Percentiles rank a stretch among this genome's conserved stretches.
Evolutionary conservation across 2,797 vertebrate species (phyloP).

Genomic region (Percopsis omiscomaycus): DNA sequence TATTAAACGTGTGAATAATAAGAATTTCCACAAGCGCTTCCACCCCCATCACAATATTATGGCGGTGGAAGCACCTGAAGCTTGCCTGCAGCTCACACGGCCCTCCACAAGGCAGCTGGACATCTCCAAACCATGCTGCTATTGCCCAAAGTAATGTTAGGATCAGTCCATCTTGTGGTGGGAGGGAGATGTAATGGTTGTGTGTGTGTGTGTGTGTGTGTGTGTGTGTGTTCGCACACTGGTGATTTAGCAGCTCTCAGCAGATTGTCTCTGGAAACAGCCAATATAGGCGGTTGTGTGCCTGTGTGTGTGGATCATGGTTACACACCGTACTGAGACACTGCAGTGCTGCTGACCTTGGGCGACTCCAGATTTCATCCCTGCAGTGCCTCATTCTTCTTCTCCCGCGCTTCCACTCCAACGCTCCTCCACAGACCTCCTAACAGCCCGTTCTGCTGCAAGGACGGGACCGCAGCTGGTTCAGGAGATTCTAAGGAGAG

Average conservation of each 20-base stretch:
- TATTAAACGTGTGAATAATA: too few species aligned
- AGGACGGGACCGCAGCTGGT: not conserved
- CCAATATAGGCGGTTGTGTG: slow-evolving; percentile 31
- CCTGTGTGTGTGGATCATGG: slow-evolving; percentile 22
- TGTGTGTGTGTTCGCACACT: slow-evolving; percentile 23
- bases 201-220: slow-evolving; percentile 2
- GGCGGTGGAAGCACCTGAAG: too few species aligned
- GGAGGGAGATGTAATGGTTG: not conserved
- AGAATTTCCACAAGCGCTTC: too few species aligned
- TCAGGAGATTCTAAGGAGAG: too few species aligned
- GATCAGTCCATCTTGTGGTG: not conserved
- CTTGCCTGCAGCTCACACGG: too few species aligned
- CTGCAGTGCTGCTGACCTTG: slow-evolving; percentile 67
- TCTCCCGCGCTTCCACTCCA: slow-evolving; percentile 24
- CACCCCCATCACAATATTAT: too few species aligned
- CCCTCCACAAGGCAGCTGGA: too few species aligned
- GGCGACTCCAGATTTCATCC: slow-evolving; percentile 55
- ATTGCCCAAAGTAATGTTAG: not conserved
- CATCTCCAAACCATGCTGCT: too few species aligned
- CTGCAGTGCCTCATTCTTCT: slow-evolving; percentile 44
- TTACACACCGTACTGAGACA: slow-evolving; percentile 52
- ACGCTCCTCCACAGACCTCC: slow-evolving; percentile 41
- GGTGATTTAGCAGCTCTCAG: slow-evolving; percentile 61
- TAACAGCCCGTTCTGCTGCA: slow-evolving; percentile 19
- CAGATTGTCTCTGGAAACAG: slow-evolving; percentile 56